Percentiles rank a stretch among this genome's conserved stretches.
These are phyloP conservation scores for Aspidapion aeneum DNA, from an alignment of 2,888 invertebrate genomes.

Conservation along the genomic window DNA sequence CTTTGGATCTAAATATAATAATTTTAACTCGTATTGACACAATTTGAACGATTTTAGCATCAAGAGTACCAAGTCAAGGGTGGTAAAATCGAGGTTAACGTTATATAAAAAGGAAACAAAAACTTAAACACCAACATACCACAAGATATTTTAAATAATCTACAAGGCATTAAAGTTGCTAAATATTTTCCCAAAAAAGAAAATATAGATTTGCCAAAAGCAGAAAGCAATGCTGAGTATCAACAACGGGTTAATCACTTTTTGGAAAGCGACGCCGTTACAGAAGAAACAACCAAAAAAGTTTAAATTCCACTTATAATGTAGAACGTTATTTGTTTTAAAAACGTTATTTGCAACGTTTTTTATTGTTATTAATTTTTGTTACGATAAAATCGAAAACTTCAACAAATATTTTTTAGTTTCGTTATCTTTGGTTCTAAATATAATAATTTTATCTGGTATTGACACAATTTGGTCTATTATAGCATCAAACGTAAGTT, in stretches of 20 bases:
- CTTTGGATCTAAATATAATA: slow-evolving; percentile 52
- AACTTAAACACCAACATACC: slow-evolving; percentile 51
- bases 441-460: slow-evolving; percentile 57
- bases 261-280: slow-evolving; percentile 27
- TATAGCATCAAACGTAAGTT: too few relatives aligned
- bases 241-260: slow-evolving; percentile 48
- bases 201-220: slow-evolving; percentile 41
- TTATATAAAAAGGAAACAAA: slow-evolving; percentile 55
- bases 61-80: slow-evolving; percentile 52
- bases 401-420: slow-evolving; percentile 21
- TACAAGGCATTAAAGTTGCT: slow-evolving; percentile 50
- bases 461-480: slow-evolving; percentile 58
- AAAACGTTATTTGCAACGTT: slow-evolving; percentile 35
- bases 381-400: slow-evolving; percentile 23
- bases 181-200: slow-evolving; percentile 49
- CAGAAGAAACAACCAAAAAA: slow-evolving; percentile 14
- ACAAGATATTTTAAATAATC: slow-evolving; percentile 54
- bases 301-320: too few relatives aligned
- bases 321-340: slow-evolving; percentile 52
- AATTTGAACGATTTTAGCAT: slow-evolving; percentile 58
- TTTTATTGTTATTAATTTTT: slow-evolving; percentile 24
- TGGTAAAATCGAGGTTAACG: slow-evolving; percentile 52
- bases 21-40: slow-evolving; percentile 56
- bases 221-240: slow-evolving; percentile 48
- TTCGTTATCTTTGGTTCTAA: slow-evolving; percentile 43